Conservation (phyloP, 1,140 invertebrate genomes). For the Pachypsylla venusta region DNA sequence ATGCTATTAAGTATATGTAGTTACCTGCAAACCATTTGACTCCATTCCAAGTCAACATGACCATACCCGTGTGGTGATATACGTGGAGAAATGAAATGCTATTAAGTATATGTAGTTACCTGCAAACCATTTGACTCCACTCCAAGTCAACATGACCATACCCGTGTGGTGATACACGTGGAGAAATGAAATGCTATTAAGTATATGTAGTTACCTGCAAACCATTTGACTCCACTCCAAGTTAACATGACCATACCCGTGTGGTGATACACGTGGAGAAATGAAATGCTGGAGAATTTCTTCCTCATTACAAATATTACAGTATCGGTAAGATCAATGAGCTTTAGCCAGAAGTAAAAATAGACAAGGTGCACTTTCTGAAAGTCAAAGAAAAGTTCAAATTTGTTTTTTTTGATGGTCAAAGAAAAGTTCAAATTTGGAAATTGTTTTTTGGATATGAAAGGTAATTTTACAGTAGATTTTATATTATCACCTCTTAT, state of each 20-base stretch:
- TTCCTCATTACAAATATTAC: constrained; percentile 65
- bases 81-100: constrained; percentile 60
- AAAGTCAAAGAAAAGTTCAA: too few relatives aligned
- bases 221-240: constrained; percentile 40
- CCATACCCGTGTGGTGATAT: constrained; percentile 55
- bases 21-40: constrained; percentile 39
- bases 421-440: too few relatives aligned
- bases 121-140: constrained; percentile 39
- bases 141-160: constrained; percentile 44
- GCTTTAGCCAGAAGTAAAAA: constrained; percentile 52
- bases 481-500: too few relatives aligned
- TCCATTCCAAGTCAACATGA: constrained; percentile 38
- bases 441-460: too few relatives aligned
- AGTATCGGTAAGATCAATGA: constrained; percentile 53
- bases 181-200: constrained; percentile 49
- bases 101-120: too few relatives aligned
- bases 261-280: constrained; percentile 61
- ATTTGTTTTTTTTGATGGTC: too few relatives aligned
- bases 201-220: constrained; percentile 31
- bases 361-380: constrained; percentile 31
- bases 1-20: constrained; percentile 29
- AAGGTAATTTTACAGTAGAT: too few relatives aligned
- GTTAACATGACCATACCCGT: constrained; percentile 44
- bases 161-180: constrained; percentile 58
- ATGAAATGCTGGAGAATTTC: constrained; percentile 55